Percentiles rank a stretch among this genome's conserved stretches.
Evolutionary conservation across 1,140 invertebrate genomes (phyloP).

Genomic region (Tetramorium alpestre): DNA sequence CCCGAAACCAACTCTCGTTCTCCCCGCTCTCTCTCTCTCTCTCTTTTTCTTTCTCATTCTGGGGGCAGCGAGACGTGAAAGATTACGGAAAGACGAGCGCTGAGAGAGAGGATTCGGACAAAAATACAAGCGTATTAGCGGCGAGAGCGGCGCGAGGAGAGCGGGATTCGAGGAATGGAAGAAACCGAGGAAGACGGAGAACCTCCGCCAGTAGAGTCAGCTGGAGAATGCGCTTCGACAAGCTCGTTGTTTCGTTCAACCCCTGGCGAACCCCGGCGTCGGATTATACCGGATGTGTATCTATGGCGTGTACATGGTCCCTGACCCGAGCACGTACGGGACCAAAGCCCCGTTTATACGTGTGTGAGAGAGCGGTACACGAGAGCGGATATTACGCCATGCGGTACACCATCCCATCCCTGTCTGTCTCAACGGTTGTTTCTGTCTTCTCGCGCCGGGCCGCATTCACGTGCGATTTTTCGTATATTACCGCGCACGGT

Average conservation of each 20-base stretch:
- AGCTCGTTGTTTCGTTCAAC: conserved; percentile 59
- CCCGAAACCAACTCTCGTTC: not conserved
- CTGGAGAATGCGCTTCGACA: conserved; percentile 48
- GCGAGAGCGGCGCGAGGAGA: conserved; percentile 28
- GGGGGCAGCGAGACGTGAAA: conserved; percentile 51
- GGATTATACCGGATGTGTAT: conserved; percentile 68
- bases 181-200: conserved; percentile 27
- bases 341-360: conserved; percentile 15
- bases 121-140: conserved; percentile 57
- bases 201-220: not conserved
- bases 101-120: conserved; percentile 17
- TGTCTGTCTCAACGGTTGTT: not conserved
- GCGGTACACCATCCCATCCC: not conserved
- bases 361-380: conserved; percentile 15
- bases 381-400: conserved; percentile 54
- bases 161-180: conserved; percentile 12
- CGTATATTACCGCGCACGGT: conserved; percentile 1
- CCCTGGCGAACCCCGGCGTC: conserved; percentile 15
- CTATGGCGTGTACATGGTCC: conserved; percentile 45
- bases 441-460: not conserved
- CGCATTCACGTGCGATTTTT: conserved; percentile 57
- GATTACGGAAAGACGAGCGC: conserved; percentile 31
- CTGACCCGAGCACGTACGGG: conserved; percentile 36
- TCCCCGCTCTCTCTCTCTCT: not conserved
- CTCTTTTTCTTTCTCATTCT: not conserved